A percentile compares a stretch with the other conserved stretches of the same genome.
Conservation (phyloP, 2,888 invertebrate genomes). For the Xestobium rufovillosum region DNA sequence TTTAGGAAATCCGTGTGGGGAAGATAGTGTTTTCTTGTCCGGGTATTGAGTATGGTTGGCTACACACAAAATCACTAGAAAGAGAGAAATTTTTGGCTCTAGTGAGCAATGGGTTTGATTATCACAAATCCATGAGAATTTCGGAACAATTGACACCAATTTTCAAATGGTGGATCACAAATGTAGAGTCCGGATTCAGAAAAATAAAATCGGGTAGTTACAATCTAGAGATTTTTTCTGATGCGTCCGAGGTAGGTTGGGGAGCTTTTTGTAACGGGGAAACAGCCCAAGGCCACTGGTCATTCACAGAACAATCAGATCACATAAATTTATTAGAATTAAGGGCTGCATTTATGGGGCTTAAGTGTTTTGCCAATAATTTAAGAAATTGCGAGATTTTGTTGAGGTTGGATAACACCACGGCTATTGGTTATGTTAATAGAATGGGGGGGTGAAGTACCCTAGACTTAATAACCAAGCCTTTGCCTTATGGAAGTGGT, state of each 20-base stretch:
- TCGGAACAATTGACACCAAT: slow-evolving; percentile 14
- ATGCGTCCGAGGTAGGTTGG: slow-evolving; percentile 15
- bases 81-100: slow-evolving; percentile 18
- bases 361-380: slow-evolving; percentile 18
- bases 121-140: slow-evolving; percentile 14
- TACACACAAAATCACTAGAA: slow-evolving; percentile 20
- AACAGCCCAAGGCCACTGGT: slow-evolving; percentile 22
- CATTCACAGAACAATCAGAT: slow-evolving; percentile 9
- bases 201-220: slow-evolving; percentile 3
- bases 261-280: too few relatives aligned
- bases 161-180: slow-evolving; percentile 23
- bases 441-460: slow-evolving; percentile 4
- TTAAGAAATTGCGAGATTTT: slow-evolving; percentile 12
- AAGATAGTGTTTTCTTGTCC: slow-evolving; percentile 26
- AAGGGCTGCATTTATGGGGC: too few relatives aligned
- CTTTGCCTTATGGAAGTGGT: slow-evolving; percentile 2
- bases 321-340: slow-evolving; percentile 22
- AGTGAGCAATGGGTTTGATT: slow-evolving; percentile 10
- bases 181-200: slow-evolving; percentile 13
- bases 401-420: too few relatives aligned
- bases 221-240: slow-evolving; percentile 17
- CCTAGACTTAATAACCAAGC: background rate
- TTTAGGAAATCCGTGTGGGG: too few relatives aligned
- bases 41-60: slow-evolving; percentile 23
- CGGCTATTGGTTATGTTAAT: slow-evolving; percentile 7